Percentiles rank a stretch among this genome's conserved stretches.
Conservation (phyloP, 2,888 invertebrate species). For the Andrena flavipes region DNA sequence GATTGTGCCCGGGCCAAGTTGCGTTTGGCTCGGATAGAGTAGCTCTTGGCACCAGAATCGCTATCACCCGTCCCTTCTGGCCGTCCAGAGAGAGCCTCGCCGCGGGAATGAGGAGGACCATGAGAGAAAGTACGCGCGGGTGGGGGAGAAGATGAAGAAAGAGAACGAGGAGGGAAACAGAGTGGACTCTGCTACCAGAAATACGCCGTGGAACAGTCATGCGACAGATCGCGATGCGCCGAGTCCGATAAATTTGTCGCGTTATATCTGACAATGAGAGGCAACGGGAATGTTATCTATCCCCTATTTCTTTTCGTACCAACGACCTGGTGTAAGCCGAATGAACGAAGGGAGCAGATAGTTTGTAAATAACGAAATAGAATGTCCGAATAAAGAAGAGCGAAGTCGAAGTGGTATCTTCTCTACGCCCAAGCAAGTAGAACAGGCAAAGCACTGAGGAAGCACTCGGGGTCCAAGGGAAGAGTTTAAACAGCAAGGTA, state of each 20-base stretch:
- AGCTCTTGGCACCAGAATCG: conserved; percentile 67
- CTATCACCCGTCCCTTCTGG: conserved; percentile 41
- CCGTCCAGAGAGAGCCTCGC: conserved; percentile 28
- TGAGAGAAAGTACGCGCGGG: conserved; percentile 22
- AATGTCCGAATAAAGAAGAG: background rate
- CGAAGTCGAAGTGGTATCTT: conserved; percentile 7
- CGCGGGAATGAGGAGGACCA: conserved; percentile 54
- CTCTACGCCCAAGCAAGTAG: background rate
- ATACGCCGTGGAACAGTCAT: conserved; percentile 49
- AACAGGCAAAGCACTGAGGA: background rate
- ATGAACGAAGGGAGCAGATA: background rate
- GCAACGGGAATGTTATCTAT: too few species aligned
- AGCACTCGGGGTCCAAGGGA: conserved; percentile 8
- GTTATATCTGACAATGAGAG: too few species aligned
- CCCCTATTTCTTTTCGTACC: background rate
- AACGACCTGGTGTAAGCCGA: background rate
- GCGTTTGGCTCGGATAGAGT: conserved; percentile 61
- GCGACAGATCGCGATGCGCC: background rate
- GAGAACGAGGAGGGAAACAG: conserved; percentile 46
- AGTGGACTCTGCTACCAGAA: conserved; percentile 51
- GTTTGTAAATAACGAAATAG: background rate
- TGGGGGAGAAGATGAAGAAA: conserved; percentile 22
- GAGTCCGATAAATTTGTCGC: too few species aligned
- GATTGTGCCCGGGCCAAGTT: conserved; percentile 69
- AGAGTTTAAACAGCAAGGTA: conserved; percentile 26